Evolutionary conservation across 2,113 vertebrate species (phyloP), one percentile per base, ranked within the genome.

Genomic region (Syrrhaptes paradoxus): DNA sequence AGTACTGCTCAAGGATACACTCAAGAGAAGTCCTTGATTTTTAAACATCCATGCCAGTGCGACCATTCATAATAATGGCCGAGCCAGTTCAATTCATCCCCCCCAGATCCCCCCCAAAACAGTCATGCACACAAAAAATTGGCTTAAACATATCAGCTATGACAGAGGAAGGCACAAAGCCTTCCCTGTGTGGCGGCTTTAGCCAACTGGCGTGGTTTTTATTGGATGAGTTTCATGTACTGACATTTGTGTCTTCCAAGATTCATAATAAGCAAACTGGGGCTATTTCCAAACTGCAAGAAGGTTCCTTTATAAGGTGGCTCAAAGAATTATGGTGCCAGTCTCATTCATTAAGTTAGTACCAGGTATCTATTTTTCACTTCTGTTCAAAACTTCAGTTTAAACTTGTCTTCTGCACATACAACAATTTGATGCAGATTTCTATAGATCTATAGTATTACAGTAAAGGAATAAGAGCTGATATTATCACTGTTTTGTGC

Each of bases 241-340:
- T 97, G 98, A 98, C 98, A 97, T 95, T 97, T 98, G 97, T 98
- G 97, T 97, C 97, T 98, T 97, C 98, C 97, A 97, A 96, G 93
- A 95, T 89, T 97, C 95, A 89, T 94, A 97, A 97, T 92, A 98
- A 98, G 97, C 97, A 98, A 97, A 97, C 97, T 94, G 97, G 76
- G 92, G 84, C 94, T 93, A 97, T 93, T 88, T 96, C 94, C 90
- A 95, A 94, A 93, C 92, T 89, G 95, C n/a, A 95, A 96, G 94
- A 90, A 83, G 41, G 82, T 90, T 96, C 90, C 89, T 96, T 76
- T 94, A 88, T 93, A 93, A 93, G 96, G 97, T 94, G 96, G 97
- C 97, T 97, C 57, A 70, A 92, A 94, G 74, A 96, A 75, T 16
- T 89, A 89, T 10, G 17, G 71, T 85, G 87, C 85, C 71, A 94